Percentiles rank a stretch among this genome's conserved stretches.
Conservation (phyloP, 2,113 vertebrate genomes). For the Triplophysa tibetana region DNA sequence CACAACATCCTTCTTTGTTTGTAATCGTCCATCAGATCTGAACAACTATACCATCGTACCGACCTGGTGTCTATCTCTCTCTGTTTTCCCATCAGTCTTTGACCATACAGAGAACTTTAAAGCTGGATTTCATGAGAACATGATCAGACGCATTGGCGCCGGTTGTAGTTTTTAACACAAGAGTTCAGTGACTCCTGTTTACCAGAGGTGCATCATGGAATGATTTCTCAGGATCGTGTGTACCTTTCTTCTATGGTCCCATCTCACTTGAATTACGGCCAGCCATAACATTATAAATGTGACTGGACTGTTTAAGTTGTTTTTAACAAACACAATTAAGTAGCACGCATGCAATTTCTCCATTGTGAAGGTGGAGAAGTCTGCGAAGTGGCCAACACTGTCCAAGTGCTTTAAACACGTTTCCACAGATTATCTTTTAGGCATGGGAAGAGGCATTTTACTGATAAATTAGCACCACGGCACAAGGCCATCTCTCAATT, state of each 20-base stretch:
- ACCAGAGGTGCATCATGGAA: background rate
- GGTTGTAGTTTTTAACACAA: constrained; percentile 10
- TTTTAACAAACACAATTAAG: too few relatives aligned
- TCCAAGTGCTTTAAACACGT: too few relatives aligned
- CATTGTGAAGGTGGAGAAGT: too few relatives aligned
- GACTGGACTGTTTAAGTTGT: too few relatives aligned
- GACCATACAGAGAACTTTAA: constrained; percentile 9
- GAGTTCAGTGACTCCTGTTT: background rate
- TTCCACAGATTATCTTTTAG: too few relatives aligned
- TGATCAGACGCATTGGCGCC: background rate
- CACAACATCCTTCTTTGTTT: constrained; percentile 72
- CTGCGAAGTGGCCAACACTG: too few relatives aligned
- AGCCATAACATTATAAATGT: too few relatives aligned
- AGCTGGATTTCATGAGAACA: background rate
- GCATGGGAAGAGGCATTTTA: too few relatives aligned
- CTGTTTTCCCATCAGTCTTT: constrained; percentile 49
- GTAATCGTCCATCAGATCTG: constrained; percentile 77
- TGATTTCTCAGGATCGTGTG: background rate
- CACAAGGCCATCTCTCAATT: too few relatives aligned
- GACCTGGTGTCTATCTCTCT: constrained; percentile 51
- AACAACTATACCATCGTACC: constrained; percentile 54
- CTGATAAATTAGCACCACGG: too few relatives aligned
- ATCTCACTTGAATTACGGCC: background rate
- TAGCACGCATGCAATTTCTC: too few relatives aligned
- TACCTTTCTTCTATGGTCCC: constrained; percentile 34